phyloP scores from a whole-genome alignment of 2,113 vertebrate species.

The Pithys albifrons region DNA sequence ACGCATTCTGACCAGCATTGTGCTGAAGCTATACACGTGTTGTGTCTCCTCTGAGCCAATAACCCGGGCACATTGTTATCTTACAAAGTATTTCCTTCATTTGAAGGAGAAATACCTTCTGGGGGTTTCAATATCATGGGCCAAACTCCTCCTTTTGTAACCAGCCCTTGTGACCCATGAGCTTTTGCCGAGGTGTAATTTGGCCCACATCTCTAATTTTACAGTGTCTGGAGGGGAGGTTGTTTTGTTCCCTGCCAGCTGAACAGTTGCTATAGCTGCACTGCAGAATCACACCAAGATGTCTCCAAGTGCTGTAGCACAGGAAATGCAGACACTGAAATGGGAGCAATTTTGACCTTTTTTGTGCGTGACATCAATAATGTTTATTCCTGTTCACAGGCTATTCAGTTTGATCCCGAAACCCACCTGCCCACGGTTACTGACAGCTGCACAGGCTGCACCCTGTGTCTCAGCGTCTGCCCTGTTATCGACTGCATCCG shows the following conservation, averaged over 20 bases:
- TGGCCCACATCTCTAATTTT: constrained; percentile 31
- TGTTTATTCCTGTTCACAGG: constrained; percentile 79
- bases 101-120: background rate
- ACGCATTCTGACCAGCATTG: background rate
- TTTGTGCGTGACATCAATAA: constrained; percentile 27
- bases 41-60: background rate
- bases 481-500: constrained; percentile 95
- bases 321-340: background rate
- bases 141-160: background rate
- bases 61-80: background rate
- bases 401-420: constrained; percentile 88
- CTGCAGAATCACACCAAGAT: background rate
- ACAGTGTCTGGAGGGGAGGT: background rate
- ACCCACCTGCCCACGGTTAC: constrained; percentile 88
- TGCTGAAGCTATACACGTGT: background rate
- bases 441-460: constrained; percentile 91
- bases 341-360: constrained; percentile 50
- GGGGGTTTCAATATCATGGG: background rate
- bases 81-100: background rate
- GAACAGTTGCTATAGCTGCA: constrained; percentile 68
- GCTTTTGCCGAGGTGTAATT: background rate
- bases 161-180: background rate
- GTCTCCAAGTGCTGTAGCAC: background rate
- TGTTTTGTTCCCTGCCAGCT: background rate
- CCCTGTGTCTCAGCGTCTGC: constrained; percentile 90